A percentile compares a stretch with the other conserved stretches of the same genome.
Evolutionary conservation across 2,888 invertebrate genomes (phyloP).

Genomic region (Melanostoma mellinum): DNA sequence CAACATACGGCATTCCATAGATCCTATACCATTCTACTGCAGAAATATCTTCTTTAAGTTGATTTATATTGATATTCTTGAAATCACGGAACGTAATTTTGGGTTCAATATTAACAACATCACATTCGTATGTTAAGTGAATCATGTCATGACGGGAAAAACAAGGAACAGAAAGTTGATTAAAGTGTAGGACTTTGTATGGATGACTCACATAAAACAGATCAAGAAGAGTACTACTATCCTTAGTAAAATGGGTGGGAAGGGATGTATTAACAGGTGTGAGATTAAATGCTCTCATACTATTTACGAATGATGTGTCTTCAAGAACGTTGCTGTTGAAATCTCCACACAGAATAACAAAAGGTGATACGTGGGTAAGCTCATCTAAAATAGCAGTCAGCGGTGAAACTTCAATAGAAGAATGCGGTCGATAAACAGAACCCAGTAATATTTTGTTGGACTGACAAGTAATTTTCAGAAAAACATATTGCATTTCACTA

Average conservation of each 20-base stretch:
- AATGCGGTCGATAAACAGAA: conserved; percentile 2
- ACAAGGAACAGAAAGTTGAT: conserved; percentile 10
- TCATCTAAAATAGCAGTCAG: conserved; percentile 12
- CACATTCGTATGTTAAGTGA: background rate
- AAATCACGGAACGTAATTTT: background rate
- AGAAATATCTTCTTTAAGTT: background rate
- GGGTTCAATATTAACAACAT: background rate
- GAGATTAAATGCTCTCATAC: conserved; percentile 18
- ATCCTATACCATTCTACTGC: conserved; percentile 8
- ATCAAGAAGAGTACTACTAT: conserved; percentile 16
- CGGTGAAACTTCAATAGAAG: conserved; percentile 2
- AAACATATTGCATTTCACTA: background rate
- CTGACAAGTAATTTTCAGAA: conserved; percentile 11
- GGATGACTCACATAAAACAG: background rate
- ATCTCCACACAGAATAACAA: conserved; percentile 6
- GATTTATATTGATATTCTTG: conserved; percentile 3
- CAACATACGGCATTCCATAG: background rate
- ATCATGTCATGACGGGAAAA: conserved; percentile 8
- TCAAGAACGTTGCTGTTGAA: conserved; percentile 8
- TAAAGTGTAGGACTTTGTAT: conserved; percentile 15
- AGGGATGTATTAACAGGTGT: background rate
- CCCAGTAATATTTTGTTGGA: conserved; percentile 13
- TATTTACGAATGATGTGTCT: background rate
- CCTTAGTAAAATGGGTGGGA: conserved; percentile 6
- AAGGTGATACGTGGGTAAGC: conserved; percentile 2